Base-by-base conservation (phyloP, 1,140 invertebrate genomes). In the Leptonema lineaticorne region DNA sequence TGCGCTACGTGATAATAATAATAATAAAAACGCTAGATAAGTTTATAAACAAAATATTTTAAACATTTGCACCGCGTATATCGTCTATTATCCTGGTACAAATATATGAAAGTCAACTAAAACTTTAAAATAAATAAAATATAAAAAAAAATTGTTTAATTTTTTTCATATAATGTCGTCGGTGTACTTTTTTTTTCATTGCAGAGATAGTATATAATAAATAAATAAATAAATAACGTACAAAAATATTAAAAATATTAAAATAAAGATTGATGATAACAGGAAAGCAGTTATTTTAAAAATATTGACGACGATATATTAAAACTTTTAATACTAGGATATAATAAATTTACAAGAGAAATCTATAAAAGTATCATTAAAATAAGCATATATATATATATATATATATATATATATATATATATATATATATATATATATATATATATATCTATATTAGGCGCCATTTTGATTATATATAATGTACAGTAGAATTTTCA, bases 71-170 rank as follows among this genome's bases (percentile, higher is more conserved):
- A 7, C 24, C 22, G 3, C 50, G 8, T 24, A 22, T 53, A 14
- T 53, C n/a, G n/a, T 53, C 50, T 53, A 53, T 20, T 14, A 2
- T 53, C 50, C 50, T 24, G 27, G n/a, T 53, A 53, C 24, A 53
- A 53, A 53, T 53, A 53, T 7, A 53, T 22, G 18, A 53, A 53
- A 53, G 4, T 14, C 22, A 53, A 53, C 50, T 53, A 53, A 22
- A 53, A 53, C 50, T 53, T 53, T 53, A 53, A 53, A 53, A 53
- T 53, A 53, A 53, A 53, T 24, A 53, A 41, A 14, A 41, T 11
- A 41, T 14, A 41, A 41, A 41, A 41, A 2, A 41, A 41, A 41
- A 9, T 41, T 14, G 37, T 41, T 11, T 6, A 33, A 33, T 6
- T n/a, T n/a, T n/a, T n/a, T n/a, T n/a, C n/a, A n/a, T n/a, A n/a